Evolutionary conservation across 2,888 invertebrate species (phyloP).

Genomic region (Allolobophora icterica): DNA sequence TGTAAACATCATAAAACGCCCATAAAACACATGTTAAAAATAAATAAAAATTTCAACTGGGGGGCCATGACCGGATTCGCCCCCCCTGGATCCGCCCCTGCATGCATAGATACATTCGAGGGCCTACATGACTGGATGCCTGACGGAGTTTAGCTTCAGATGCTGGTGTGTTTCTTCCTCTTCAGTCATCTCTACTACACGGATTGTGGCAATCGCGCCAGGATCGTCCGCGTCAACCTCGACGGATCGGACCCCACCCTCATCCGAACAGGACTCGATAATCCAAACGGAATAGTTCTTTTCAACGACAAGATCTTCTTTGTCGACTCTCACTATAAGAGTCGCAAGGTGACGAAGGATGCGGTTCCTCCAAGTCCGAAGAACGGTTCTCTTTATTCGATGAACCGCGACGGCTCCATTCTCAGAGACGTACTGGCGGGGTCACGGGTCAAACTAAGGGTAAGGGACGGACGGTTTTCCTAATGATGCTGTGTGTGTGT

Average conservation of each 20-base stretch:
- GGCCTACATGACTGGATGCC: too few relatives aligned
- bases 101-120: too few relatives aligned
- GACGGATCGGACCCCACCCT: conserved; percentile 53
- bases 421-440: neutral
- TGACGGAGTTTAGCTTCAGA: too few relatives aligned
- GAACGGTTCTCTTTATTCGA: conserved; percentile 30
- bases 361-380: conserved; percentile 30
- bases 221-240: conserved; percentile 51
- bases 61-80: too few relatives aligned
- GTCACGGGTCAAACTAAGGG: neutral
- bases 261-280: conserved; percentile 49
- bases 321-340: conserved; percentile 54
- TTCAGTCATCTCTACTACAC: conserved; percentile 55
- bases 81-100: too few relatives aligned
- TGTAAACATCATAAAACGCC: too few relatives aligned
- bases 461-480: neutral
- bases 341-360: conserved; percentile 46
- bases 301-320: conserved; percentile 51
- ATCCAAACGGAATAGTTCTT: conserved; percentile 54
- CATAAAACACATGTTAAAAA: too few relatives aligned
- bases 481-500: neutral
- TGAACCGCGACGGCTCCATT: conserved; percentile 22
- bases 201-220: conserved; percentile 53
- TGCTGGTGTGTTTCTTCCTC: neutral
- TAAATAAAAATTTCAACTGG: too few relatives aligned